Conservation (phyloP, 1,140 invertebrate species). For the Tetraneura akinire region DNA sequence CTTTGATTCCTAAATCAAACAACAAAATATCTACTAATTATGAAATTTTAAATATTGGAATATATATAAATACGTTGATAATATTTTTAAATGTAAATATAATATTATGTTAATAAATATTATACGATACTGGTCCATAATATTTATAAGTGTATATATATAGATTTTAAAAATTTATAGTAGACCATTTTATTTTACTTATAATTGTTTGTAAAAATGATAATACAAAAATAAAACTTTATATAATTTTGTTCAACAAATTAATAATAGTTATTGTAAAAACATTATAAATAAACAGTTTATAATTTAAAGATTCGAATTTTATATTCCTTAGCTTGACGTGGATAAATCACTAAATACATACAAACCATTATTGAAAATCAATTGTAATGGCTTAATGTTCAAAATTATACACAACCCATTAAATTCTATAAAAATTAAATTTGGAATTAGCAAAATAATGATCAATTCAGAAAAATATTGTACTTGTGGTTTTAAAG, state of each 20-base stretch:
- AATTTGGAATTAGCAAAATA: constrained; percentile 1
- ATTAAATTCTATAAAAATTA: neutral
- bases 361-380: neutral
- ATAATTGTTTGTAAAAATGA: too few species aligned
- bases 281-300: too few species aligned
- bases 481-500: neutral
- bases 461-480: neutral
- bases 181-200: too few species aligned
- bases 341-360: neutral
- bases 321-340: neutral
- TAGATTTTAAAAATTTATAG: too few species aligned
- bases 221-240: neutral
- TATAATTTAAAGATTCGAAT: neutral
- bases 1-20: neutral
- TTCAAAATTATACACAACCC: neutral
- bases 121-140: too few species aligned
- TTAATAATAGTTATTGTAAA: too few species aligned
- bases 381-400: neutral
- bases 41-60: neutral
- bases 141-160: too few species aligned
- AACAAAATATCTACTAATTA: neutral
- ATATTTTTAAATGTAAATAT: neutral
- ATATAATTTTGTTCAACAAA: neutral
- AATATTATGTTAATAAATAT: too few species aligned
- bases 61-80: neutral